These are phyloP conservation scores for Sisyra nigra DNA, from an alignment of 2,888 invertebrate genomes.

Conservation along the genomic window DNA sequence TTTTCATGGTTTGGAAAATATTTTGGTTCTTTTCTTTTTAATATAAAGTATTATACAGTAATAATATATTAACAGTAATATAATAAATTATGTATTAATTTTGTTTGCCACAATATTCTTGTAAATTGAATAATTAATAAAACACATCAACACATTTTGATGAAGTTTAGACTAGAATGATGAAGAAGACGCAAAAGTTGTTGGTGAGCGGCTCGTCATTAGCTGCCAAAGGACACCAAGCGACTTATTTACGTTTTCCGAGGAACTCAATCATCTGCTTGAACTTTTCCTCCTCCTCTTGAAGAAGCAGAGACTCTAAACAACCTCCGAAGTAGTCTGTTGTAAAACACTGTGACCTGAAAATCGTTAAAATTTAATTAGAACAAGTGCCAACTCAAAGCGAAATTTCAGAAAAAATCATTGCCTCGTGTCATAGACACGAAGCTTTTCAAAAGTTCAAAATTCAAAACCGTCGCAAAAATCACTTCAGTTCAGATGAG, in stretches of 20 bases:
- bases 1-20: no score
- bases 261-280: constrained; percentile 66
- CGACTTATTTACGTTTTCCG: constrained; percentile 27
- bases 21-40: no score
- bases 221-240: background rate
- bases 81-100: no score
- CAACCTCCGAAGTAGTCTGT: constrained; percentile 68
- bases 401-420: background rate
- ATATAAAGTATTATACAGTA: no score
- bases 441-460: background rate
- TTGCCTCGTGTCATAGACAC: background rate
- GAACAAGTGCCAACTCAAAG: background rate
- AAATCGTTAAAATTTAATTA: constrained; percentile 14
- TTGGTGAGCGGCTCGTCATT: background rate
- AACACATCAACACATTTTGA: no score
- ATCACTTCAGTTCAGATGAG: background rate
- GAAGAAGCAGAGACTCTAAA: constrained; percentile 60
- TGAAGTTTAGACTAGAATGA: constrained; percentile 1
- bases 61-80: no score
- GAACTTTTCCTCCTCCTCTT: constrained; percentile 61
- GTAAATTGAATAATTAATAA: no score
- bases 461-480: background rate
- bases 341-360: constrained; percentile 64
- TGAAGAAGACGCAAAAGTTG: constrained; percentile 1
- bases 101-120: no score